These are phyloP conservation scores for Aplysia californica DNA, from an alignment of 1,140 invertebrate genomes.

Conservation along the genomic window DNA sequence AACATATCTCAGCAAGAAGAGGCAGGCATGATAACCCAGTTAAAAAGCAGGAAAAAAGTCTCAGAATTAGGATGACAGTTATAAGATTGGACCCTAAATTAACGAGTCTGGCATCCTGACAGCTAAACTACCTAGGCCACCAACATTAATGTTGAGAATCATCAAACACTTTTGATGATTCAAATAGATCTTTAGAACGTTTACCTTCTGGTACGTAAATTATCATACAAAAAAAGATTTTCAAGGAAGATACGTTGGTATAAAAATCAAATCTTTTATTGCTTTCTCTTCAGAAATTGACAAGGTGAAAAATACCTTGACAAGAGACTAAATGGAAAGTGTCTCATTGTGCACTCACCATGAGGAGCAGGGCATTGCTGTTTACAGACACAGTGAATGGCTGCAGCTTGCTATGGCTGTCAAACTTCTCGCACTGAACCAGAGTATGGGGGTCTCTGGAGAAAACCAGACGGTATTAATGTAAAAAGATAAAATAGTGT, in stretches of 20 bases:
- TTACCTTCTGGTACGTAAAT: too few relatives aligned
- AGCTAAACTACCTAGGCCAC: too few relatives aligned
- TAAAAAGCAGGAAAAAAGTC: background rate
- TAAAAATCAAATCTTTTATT: too few relatives aligned
- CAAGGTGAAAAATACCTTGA: too few relatives aligned
- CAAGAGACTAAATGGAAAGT: too few relatives aligned
- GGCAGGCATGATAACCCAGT: background rate
- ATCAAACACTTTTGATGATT: too few relatives aligned
- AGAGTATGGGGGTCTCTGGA: slow-evolving; percentile 87
- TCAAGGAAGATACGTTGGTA: background rate
- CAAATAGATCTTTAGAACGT: too few relatives aligned
- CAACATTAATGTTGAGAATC: too few relatives aligned
- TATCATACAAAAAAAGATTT: background rate
- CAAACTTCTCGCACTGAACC: slow-evolving; percentile 89
- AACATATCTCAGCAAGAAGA: background rate
- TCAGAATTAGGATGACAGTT: background rate
- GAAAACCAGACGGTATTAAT: slow-evolving; percentile 35
- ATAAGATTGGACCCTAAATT: background rate
- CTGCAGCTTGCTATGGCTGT: slow-evolving; percentile 87
- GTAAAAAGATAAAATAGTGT: background rate
- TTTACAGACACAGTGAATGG: slow-evolving; percentile 91
- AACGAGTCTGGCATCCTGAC: too few relatives aligned
- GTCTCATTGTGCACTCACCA: too few relatives aligned
- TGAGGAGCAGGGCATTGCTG: slow-evolving; percentile 86
- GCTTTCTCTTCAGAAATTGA: too few relatives aligned